phyloP scores from a whole-genome alignment of 2,113 vertebrate genomes.

The Mesoclemmys tuberculata region DNA sequence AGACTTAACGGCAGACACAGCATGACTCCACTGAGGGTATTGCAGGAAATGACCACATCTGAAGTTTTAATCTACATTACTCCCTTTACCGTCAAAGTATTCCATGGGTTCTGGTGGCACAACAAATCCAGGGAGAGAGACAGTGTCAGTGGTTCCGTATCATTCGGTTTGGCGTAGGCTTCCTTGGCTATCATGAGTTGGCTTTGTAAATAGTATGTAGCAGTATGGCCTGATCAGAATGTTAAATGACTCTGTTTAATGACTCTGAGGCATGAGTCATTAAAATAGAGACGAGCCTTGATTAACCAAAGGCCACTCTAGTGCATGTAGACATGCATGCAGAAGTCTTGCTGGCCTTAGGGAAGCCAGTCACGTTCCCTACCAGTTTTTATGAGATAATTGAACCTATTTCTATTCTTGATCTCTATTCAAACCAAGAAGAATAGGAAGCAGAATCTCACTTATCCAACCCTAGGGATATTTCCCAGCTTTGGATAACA shows the following conservation, averaged over 20 bases:
- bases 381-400: neutral
- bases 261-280: neutral
- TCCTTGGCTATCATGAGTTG: neutral
- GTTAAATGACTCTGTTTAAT: too few species aligned
- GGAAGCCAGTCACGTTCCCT: neutral
- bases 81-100: neutral
- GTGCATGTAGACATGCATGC: neutral
- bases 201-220: neutral
- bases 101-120: neutral
- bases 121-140: neutral
- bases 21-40: neutral
- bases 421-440: neutral
- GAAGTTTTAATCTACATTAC: neutral
- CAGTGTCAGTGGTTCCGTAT: neutral
- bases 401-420: neutral
- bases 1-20: neutral
- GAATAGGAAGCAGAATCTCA: neutral
- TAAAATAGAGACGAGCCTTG: neutral
- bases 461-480: neutral
- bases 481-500: neutral
- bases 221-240: neutral
- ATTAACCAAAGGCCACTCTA: rapidly evolving
- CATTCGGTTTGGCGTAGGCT: neutral
- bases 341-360: neutral
- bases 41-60: neutral